These are phyloP conservation scores for Ornithoptera priamus DNA, from an alignment of 2,888 invertebrate species.

Conservation along the genomic window DNA sequence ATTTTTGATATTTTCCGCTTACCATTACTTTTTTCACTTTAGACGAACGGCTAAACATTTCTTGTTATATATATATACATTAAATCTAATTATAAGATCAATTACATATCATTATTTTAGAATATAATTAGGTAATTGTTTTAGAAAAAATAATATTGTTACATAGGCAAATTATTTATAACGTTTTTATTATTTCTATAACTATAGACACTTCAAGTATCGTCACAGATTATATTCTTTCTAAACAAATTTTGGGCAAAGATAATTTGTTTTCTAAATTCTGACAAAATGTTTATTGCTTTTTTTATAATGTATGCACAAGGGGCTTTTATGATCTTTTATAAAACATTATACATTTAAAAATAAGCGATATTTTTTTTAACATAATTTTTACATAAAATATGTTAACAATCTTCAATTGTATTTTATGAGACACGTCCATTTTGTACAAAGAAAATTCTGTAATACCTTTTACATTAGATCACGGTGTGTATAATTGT, in stretches of 20 bases:
- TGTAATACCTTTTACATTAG: neutral
- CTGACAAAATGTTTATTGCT: neutral
- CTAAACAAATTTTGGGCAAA: neutral
- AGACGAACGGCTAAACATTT: neutral
- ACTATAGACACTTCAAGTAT: neutral
- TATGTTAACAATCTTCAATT: neutral
- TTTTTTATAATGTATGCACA: conserved; percentile 1
- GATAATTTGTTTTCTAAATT: neutral
- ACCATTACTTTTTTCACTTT: conserved; percentile 9
- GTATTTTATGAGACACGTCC: conserved; percentile 13
- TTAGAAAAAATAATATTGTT: conserved; percentile 17
- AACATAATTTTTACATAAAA: conserved; percentile 1
- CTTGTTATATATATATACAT: conserved; percentile 19
- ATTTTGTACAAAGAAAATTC: conserved; percentile 10
- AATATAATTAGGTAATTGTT: conserved; percentile 22
- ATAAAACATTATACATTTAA: neutral
- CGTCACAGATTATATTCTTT: neutral
- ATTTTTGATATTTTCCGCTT: conserved; percentile 25
- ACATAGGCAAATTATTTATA: neutral
- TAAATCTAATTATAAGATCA: conserved; percentile 21
- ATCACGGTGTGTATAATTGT: neutral
- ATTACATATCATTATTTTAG: conserved; percentile 22
- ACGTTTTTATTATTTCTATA: neutral
- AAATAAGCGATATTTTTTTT: neutral
- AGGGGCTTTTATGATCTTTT: neutral